Evolutionary conservation across 2,797 vertebrate genomes (phyloP).

Genomic region (Delichon dasypus): DNA sequence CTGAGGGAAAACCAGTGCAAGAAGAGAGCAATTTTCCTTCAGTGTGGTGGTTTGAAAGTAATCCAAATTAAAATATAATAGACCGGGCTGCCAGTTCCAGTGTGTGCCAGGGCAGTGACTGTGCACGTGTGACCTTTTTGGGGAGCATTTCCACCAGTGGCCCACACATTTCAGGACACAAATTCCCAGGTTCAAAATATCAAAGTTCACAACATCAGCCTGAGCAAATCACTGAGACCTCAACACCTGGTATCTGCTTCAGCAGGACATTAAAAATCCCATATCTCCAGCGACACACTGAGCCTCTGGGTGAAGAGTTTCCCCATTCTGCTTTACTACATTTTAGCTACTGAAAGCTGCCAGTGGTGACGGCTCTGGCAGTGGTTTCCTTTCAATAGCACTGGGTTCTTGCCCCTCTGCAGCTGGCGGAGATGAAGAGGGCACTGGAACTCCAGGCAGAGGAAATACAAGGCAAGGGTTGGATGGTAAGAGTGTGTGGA

Average conservation of each 20-base stretch:
- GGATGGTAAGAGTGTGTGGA: conserved; percentile 35
- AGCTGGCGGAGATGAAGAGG: neutral
- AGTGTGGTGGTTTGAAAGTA: neutral
- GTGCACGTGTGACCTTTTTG: neutral
- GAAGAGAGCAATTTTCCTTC: neutral
- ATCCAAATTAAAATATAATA: neutral
- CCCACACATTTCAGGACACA: neutral
- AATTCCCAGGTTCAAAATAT: neutral
- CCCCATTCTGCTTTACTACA: neutral
- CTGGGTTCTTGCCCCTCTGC: neutral
- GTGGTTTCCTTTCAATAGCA: neutral
- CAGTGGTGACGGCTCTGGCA: neutral
- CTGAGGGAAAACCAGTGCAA: neutral
- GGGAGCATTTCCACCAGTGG: neutral
- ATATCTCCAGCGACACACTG: accelerated
- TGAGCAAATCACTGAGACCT: neutral
- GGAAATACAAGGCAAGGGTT: neutral
- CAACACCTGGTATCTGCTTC: neutral
- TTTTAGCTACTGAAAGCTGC: neutral
- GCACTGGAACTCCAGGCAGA: neutral
- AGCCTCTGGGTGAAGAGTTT: neutral
- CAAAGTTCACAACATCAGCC: neutral
- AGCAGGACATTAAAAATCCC: neutral
- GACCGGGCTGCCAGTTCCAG: neutral
- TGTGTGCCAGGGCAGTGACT: neutral